These are phyloP conservation scores for Dryocosmus kuriphilus DNA, from an alignment of 2,888 invertebrate genomes.

Conservation along the genomic window DNA sequence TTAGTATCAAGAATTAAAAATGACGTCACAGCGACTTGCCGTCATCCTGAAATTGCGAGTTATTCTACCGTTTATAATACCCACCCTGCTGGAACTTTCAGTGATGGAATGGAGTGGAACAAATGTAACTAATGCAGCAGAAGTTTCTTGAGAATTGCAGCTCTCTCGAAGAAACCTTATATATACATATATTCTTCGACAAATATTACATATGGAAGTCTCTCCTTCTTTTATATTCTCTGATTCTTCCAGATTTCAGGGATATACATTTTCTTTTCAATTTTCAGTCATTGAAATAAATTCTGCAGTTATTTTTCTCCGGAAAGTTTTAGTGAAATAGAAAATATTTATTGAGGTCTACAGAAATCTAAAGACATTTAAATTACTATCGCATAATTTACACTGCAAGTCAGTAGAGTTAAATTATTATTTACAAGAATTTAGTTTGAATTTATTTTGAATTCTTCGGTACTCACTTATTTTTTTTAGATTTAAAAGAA, in stretches of 20 bases:
- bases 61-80: constrained; percentile 40
- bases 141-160: constrained; percentile 35
- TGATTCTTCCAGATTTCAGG: neutral
- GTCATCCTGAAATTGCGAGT: constrained; percentile 35
- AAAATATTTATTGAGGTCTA: too few relatives aligned
- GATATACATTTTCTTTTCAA: neutral
- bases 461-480: too few relatives aligned
- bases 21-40: constrained; percentile 30
- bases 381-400: too few relatives aligned
- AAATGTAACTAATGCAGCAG: constrained; percentile 39
- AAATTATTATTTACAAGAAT: too few relatives aligned
- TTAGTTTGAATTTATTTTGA: too few relatives aligned
- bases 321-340: too few relatives aligned
- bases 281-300: neutral
- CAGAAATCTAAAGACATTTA: too few relatives aligned
- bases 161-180: constrained; percentile 2
- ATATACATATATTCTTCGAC: neutral
- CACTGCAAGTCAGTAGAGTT: too few relatives aligned
- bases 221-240: neutral
- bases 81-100: constrained; percentile 31
- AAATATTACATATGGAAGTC: neutral
- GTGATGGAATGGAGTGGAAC: constrained; percentile 39
- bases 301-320: neutral
- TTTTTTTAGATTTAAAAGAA: too few relatives aligned
- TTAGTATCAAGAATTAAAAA: constrained; percentile 38